These are phyloP conservation scores for Tinea semifulvella DNA, from an alignment of 2,888 invertebrate genomes.

Conservation along the genomic window DNA sequence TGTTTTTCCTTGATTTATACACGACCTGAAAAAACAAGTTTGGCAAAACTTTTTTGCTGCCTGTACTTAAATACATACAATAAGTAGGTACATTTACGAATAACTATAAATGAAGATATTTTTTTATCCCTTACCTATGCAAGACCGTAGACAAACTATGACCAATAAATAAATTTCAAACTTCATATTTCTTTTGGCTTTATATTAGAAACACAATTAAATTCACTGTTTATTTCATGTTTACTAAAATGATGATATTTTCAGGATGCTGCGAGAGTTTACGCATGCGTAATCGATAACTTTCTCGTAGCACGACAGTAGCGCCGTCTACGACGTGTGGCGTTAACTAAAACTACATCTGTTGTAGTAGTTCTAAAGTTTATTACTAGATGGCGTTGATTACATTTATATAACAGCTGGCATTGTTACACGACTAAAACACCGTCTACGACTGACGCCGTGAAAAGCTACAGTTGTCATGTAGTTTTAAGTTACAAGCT, in stretches of 20 bases:
- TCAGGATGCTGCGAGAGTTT: slow-evolving; percentile 3
- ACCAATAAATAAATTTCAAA: not conserved
- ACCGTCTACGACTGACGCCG: no score
- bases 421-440: no score
- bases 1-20: no score
- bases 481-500: no score
- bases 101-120: no score
- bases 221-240: slow-evolving; percentile 4
- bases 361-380: not conserved
- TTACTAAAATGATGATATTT: not conserved
- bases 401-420: no score
- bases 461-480: no score
- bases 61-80: no score
- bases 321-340: not conserved
- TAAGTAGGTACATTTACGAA: no score
- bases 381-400: not conserved
- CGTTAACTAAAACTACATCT: not conserved
- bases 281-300: slow-evolving; percentile 8
- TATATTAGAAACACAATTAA: not conserved
- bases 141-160: not conserved
- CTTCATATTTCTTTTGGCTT: slow-evolving; percentile 8
- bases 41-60: no score
- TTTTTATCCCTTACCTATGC: slow-evolving; percentile 1
- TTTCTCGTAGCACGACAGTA: not conserved
- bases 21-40: no score